Percentiles rank a stretch among this genome's conserved stretches.
Evolutionary conservation across 2,113 vertebrate genomes (phyloP).

Genomic region (Toxostoma redivivum): DNA sequence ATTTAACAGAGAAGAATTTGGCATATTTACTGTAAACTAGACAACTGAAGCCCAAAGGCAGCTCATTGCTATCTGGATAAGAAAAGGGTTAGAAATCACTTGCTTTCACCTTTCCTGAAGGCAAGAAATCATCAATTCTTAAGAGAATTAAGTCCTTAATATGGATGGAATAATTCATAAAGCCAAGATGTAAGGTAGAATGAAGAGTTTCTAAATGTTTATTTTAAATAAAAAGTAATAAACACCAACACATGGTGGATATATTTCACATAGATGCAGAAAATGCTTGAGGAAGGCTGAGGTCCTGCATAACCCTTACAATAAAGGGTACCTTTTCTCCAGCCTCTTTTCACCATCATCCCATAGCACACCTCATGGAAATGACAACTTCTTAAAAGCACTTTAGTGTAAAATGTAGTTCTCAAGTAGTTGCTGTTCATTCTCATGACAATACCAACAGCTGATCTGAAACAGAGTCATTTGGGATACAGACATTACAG

Average conservation of each 20-base stretch:
- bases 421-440: neutral
- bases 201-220: neutral
- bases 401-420: neutral
- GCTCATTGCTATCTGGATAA: neutral
- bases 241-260: neutral
- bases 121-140: neutral
- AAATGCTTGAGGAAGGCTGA: neutral
- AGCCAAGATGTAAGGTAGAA: neutral
- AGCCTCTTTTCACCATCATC: neutral
- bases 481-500: neutral
- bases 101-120: neutral
- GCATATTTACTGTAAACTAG: neutral
- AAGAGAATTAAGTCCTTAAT: neutral
- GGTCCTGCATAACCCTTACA: neutral
- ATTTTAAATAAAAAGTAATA: neutral
- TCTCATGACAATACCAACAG: neutral
- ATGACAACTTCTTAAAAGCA: neutral
- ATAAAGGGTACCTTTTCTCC: neutral
- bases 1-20: neutral
- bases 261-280: neutral
- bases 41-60: neutral
- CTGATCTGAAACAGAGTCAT: neutral
- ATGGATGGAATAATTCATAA: neutral
- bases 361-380: neutral
- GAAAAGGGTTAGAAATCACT: neutral